These are phyloP conservation scores for Eupithecia insigniata DNA, from an alignment of 2,888 invertebrate genomes.

Conservation along the genomic window DNA sequence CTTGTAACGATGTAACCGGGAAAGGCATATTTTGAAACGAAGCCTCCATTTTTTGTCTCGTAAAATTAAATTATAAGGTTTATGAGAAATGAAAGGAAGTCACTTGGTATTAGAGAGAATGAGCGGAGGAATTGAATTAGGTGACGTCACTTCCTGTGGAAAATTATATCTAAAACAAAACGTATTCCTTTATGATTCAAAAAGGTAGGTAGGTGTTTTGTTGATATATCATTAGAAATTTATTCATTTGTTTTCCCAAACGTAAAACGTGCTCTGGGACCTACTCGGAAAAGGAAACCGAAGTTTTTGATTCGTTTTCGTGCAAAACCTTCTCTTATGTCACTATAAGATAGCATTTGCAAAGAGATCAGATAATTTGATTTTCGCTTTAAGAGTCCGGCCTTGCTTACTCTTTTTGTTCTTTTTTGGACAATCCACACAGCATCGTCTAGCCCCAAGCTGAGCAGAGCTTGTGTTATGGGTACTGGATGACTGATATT, in stretches of 20 bases:
- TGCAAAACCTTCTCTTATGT: no score
- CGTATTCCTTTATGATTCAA: background rate
- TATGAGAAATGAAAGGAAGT: slow-evolving; percentile 32
- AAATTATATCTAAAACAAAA: background rate
- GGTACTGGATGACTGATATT: no score
- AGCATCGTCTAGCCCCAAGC: no score
- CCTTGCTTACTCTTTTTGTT: no score
- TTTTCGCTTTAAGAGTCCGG: no score
- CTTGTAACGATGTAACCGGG: slow-evolving; percentile 37
- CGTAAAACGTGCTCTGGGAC: background rate
- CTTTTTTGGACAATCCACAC: no score
- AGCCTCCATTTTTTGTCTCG: slow-evolving; percentile 34
- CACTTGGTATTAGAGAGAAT: slow-evolving; percentile 21
- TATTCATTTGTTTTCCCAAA: background rate
- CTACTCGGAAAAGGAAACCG: no score
- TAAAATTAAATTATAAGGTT: slow-evolving; percentile 35
- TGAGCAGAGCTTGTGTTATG: no score
- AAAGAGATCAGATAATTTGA: no score
- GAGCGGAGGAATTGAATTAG: slow-evolving; percentile 25
- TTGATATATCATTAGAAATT: background rate
- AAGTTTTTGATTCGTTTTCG: no score
- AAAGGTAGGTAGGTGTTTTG: background rate
- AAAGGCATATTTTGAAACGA: slow-evolving; percentile 34
- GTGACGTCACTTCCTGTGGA: slow-evolving; percentile 13
- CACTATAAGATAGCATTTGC: no score